Evolutionary conservation across 2,797 vertebrate species (phyloP).

Genomic region (Rallus crepitans): DNA sequence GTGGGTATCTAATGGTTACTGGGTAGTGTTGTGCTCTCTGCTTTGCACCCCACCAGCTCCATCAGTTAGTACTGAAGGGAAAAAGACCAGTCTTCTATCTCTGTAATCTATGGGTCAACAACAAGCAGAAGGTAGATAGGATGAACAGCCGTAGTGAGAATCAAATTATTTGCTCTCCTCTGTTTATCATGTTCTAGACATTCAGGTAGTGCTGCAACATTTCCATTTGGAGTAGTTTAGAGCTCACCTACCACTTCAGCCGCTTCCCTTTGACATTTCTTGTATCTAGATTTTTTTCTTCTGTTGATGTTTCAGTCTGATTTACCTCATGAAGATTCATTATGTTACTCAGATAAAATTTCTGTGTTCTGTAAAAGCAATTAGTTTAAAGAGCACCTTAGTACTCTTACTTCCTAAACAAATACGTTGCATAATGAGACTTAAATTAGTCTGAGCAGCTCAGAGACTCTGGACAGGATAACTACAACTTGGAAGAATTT

Average conservation of each 20-base stretch:
- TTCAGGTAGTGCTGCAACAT: background rate
- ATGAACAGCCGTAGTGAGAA: background rate
- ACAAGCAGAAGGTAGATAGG: background rate
- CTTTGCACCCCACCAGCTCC: background rate
- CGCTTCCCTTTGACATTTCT: background rate
- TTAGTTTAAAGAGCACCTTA: slow-evolving; percentile 9
- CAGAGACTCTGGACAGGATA: background rate
- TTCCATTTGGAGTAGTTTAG: background rate
- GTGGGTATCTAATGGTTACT: background rate
- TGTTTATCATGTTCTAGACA: background rate
- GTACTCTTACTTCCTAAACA: slow-evolving; percentile 17
- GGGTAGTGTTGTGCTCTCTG: background rate
- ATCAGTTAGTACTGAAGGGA: background rate
- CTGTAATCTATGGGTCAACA: background rate
- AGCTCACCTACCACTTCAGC: background rate
- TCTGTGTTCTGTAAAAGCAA: slow-evolving; percentile 10
- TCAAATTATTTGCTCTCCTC: background rate
- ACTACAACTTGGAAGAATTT: background rate
- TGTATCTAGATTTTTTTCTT: background rate
- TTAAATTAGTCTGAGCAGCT: slow-evolving; percentile 18
- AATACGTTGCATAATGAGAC: background rate
- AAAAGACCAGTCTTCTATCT: background rate
- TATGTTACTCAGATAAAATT: background rate
- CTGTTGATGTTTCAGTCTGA: background rate
- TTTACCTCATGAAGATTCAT: background rate